phyloP scores from a whole-genome alignment of 2,888 invertebrate species.

The Hypsopygia costalis region DNA sequence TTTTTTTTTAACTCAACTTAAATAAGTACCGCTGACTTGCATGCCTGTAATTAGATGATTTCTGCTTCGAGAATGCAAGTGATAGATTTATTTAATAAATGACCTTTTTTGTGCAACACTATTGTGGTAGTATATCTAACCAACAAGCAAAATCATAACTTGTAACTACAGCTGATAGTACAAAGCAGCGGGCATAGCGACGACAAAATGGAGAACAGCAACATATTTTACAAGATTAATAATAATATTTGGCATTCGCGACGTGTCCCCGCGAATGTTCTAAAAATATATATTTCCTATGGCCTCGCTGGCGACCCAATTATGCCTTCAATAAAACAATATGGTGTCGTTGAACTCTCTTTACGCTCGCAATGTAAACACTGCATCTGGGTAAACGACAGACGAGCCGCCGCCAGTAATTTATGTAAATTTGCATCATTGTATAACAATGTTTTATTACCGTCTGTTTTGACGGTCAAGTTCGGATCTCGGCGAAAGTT shows the following conservation, averaged over 20 bases:
- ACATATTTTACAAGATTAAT: too few relatives aligned
- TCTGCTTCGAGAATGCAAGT: too few relatives aligned
- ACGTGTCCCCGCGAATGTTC: constrained; percentile 34
- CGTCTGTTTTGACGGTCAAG: constrained; percentile 76
- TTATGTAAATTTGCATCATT: constrained; percentile 78
- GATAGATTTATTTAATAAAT: too few relatives aligned
- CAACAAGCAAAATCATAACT: too few relatives aligned
- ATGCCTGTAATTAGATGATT: too few relatives aligned
- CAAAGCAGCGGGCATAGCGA: constrained; percentile 27
- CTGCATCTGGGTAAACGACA: constrained; percentile 63
- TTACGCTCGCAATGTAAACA: constrained; percentile 66
- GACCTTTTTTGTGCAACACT: too few relatives aligned
- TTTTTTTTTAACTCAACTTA: too few relatives aligned
- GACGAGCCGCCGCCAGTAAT: constrained; percentile 72
- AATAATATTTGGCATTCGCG: constrained; percentile 33
- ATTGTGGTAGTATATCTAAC: too few relatives aligned
- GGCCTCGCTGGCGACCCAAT: constrained; percentile 70
- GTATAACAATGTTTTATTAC: constrained; percentile 73
- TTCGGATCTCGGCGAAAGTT: constrained; percentile 64
- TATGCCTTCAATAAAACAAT: constrained; percentile 73
- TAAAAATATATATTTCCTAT: constrained; percentile 48
- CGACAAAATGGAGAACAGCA: too few relatives aligned
- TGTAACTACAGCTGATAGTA: too few relatives aligned
- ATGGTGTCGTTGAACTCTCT: constrained; percentile 72
- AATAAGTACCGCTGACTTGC: too few relatives aligned